Conservation (phyloP, 2,797 vertebrate genomes). For the Hylomyscus alleni region DNA sequence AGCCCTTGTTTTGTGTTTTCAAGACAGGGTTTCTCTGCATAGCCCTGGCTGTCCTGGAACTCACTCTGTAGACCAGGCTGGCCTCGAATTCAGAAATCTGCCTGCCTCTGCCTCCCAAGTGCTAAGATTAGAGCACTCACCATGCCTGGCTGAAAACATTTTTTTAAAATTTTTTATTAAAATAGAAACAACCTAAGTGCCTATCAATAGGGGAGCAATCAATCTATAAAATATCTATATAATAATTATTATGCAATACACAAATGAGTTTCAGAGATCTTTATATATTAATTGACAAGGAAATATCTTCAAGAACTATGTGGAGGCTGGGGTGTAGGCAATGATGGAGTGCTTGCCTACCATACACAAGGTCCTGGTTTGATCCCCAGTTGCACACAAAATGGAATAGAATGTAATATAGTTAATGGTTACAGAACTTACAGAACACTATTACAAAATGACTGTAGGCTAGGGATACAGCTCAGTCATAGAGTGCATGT, state of each 20-base stretch:
- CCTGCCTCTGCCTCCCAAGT: too few relatives aligned
- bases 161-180: too few relatives aligned
- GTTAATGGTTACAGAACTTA: neutral
- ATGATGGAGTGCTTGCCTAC: neutral
- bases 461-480: neutral
- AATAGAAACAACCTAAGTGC: neutral
- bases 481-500: neutral
- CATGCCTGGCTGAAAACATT: neutral
- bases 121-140: neutral
- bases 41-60: too few relatives aligned
- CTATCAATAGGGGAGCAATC: neutral
- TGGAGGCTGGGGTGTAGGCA: neutral
- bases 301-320: slow-evolving; percentile 27
- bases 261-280: slow-evolving; percentile 47
- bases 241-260: slow-evolving; percentile 9
- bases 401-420: neutral
- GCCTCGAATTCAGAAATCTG: too few relatives aligned
- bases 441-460: neutral
- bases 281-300: neutral
- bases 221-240: slow-evolving; percentile 4
- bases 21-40: neutral
- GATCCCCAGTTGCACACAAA: neutral
- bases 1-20: neutral
- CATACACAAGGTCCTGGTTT: neutral
- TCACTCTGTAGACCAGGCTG: too few relatives aligned